phyloP scores from a whole-genome alignment of 1,140 invertebrate genomes.

The Phenacoccus solenopsis region DNA sequence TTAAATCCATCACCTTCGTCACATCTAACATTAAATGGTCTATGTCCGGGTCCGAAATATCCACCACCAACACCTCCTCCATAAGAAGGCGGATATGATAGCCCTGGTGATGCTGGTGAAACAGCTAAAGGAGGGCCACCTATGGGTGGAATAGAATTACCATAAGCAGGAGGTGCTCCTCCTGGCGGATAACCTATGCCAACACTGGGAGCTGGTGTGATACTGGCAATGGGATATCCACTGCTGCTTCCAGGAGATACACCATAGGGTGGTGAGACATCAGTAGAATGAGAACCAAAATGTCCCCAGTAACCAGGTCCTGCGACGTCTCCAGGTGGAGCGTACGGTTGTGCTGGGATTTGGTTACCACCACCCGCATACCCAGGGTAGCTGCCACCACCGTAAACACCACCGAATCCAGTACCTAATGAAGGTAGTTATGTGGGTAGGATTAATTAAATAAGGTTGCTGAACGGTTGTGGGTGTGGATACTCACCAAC shows the following conservation, averaged over 20 bases:
- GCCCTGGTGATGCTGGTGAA: slow-evolving; percentile 6
- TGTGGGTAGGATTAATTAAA: too few species aligned
- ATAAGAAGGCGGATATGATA: background rate
- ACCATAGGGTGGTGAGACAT: background rate
- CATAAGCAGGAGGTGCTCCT: slow-evolving; percentile 19
- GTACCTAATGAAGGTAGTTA: too few species aligned
- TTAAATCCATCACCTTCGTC: slow-evolving; percentile 67
- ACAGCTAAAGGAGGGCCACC: slow-evolving; percentile 17
- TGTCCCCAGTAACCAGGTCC: background rate
- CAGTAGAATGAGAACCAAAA: background rate
- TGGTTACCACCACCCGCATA: slow-evolving; percentile 29
- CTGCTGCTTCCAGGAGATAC: slow-evolving; percentile 5
- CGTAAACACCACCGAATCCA: slow-evolving; percentile 21
- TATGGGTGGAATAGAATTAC: background rate
- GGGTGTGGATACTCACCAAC: slow-evolving; percentile 15
- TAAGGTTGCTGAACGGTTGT: background rate
- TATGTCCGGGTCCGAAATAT: slow-evolving; percentile 20
- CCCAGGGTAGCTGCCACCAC: slow-evolving; percentile 25
- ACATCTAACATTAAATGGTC: slow-evolving; percentile 42
- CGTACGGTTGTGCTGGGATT: slow-evolving; percentile 17
- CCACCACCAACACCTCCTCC: background rate
- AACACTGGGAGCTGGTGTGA: background rate
- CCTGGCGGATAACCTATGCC: slow-evolving; percentile 9
- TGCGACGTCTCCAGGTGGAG: slow-evolving; percentile 11
- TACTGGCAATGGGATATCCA: slow-evolving; percentile 9